Conservation (phyloP, 2,113 vertebrate species). For the Thomomys bottae region DNA sequence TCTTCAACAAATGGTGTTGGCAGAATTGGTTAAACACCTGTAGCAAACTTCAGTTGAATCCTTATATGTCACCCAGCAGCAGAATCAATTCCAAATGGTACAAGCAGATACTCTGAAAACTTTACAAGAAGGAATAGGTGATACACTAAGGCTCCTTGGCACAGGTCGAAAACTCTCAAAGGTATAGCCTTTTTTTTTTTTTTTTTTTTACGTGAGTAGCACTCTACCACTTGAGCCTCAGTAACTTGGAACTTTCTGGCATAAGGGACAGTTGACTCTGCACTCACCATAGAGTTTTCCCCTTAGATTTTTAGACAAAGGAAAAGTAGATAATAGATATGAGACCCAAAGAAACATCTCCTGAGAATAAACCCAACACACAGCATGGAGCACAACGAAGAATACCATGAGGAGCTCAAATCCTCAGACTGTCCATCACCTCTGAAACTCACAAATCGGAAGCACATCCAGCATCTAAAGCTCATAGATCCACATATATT, state of each 20-base stretch:
- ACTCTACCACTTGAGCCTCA: no score
- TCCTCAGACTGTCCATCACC: not conserved
- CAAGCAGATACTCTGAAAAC: no score
- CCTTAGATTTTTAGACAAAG: not conserved
- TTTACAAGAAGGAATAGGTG: no score
- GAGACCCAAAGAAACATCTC: not conserved
- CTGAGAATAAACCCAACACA: not conserved
- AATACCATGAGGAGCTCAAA: not conserved
- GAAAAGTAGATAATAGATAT: accelerated
- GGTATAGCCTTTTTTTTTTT: no score
- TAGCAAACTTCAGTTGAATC: no score
- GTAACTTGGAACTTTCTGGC: not conserved
- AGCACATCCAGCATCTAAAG: not conserved
- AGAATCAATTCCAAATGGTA: no score
- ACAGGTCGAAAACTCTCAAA: no score
- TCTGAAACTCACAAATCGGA: not conserved
- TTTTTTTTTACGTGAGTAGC: no score
- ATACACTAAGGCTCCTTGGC: no score
- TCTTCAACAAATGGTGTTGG: no score
- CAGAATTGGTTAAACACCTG: no score
- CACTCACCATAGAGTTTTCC: not conserved
- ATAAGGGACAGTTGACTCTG: not conserved
- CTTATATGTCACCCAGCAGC: no score
- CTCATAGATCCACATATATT: not conserved
- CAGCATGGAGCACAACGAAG: not conserved